A percentile compares a stretch with the other conserved stretches of the same genome.
Evolutionary conservation across 1,140 invertebrate species (phyloP).

Genomic region (Branchinecta lynchi): DNA sequence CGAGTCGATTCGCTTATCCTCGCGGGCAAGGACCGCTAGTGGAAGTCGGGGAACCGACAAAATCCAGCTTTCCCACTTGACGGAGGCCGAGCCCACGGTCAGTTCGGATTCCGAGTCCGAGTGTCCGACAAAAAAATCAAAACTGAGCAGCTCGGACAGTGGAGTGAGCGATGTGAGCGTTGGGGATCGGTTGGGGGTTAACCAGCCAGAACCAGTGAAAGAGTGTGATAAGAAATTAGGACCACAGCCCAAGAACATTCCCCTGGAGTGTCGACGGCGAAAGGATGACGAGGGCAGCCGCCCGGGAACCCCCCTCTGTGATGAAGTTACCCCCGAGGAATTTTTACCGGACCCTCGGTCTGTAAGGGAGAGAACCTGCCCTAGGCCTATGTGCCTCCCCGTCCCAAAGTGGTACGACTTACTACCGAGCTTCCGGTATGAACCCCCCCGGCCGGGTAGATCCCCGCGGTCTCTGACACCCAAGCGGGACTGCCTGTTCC

Average conservation of each 20-base stretch:
- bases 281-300: slow-evolving; percentile 44
- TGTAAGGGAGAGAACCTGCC: slow-evolving; percentile 4
- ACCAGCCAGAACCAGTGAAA: background rate
- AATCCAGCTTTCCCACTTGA: background rate
- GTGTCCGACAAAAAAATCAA: slow-evolving; percentile 19
- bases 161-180: slow-evolving; percentile 21
- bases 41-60: background rate
- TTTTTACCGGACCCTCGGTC: slow-evolving; percentile 39
- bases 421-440: background rate
- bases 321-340: slow-evolving; percentile 56
- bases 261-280: slow-evolving; percentile 17
- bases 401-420: background rate
- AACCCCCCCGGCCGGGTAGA: background rate
- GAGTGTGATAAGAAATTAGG: slow-evolving; percentile 1
- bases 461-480: slow-evolving; percentile 4
- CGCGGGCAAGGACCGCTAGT: background rate
- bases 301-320: slow-evolving; percentile 64
- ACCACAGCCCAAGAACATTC: background rate
- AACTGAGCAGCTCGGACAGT: slow-evolving; percentile 20
- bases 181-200: slow-evolving; percentile 14
- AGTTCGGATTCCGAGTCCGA: slow-evolving; percentile 1
- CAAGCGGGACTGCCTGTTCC: background rate
- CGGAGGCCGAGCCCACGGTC: background rate
- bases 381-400: slow-evolving; percentile 2
- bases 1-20: background rate